Conservation (phyloP, 1,140 invertebrate species). For the Saxidomus purpurata region DNA sequence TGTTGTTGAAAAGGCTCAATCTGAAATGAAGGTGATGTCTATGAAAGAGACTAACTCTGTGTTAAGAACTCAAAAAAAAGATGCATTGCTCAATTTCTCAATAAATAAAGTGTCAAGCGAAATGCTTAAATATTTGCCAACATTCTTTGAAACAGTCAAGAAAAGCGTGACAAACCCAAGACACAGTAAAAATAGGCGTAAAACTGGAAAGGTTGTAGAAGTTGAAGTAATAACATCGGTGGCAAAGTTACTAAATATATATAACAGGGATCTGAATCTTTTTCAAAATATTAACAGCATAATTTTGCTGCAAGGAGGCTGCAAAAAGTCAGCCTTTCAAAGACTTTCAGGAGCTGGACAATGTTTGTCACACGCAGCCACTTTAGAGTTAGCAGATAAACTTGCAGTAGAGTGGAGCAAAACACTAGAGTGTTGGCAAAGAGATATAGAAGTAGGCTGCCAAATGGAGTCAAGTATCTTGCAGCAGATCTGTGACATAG, state of each 20-base stretch:
- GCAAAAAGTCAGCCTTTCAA: background rate
- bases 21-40: too few species aligned
- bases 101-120: too few species aligned
- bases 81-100: too few species aligned
- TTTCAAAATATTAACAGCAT: background rate
- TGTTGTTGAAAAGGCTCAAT: too few species aligned
- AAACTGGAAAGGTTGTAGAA: too few species aligned
- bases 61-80: too few species aligned
- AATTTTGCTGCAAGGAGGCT: background rate
- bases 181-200: too few species aligned
- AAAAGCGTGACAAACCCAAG: too few species aligned
- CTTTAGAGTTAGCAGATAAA: background rate
- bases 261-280: background rate
- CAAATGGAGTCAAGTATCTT: background rate
- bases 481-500: background rate
- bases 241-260: background rate
- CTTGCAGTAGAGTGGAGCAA: background rate
- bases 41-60: too few species aligned
- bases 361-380: background rate
- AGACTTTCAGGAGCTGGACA: background rate
- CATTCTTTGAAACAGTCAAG: too few species aligned
- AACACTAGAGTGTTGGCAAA: background rate
- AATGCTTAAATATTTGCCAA: too few species aligned
- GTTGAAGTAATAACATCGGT: too few species aligned
- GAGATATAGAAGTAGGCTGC: background rate